Evolutionary conservation across 2,888 invertebrate genomes (phyloP), one percentile per base, ranked within the genome.

Genomic region (Drosophila helvetica): DNA sequence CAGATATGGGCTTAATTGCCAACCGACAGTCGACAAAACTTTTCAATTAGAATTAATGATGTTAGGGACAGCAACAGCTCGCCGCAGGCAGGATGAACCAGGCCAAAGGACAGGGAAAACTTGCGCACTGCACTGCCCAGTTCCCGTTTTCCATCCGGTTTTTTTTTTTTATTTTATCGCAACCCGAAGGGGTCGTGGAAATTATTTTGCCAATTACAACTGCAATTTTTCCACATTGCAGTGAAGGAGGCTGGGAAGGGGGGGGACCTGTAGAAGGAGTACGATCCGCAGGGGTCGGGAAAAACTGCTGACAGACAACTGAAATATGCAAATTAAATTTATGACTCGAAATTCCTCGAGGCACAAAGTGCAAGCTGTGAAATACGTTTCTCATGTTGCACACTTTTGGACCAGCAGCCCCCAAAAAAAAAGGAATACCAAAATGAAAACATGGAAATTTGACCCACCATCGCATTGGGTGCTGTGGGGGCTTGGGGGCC

Each of bases 1-100:
- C n/a, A 81, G 72, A 70, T 63, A 48, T 74, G 64, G 64, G 18
- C 74, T 71, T 81, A 77, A 80, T 82, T 81, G 82, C 60, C 54
- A 38, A 30, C 59, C 56, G 50, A 52, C 74, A 74, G 75, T 54
- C 61, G 61, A 74, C 77, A 71, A 66, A 79, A 79, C 70, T 81
- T 81, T 79, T 74, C 79, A 79, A 79, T 79, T 79, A 79, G 74
- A 75, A 79, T 67, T 79, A 74, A 79, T 81, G 63, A 77, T 76
- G 68, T 81, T 79, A 64, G 64, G 50, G 43, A 47, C 58, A 48
- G 48, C 33, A 7, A 6, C 38, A n/a, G 38, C 5, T 15, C 15
- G 52, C 51, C 47, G 17, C 7, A 45, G n/a, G 46, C 42, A 27
- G 53, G 30, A 47, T 55, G 27, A 58, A 30, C 30, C 18, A 5